Conservation (phyloP, 1,140 invertebrate genomes). For the Aphaenogaster ashmeadi region DNA sequence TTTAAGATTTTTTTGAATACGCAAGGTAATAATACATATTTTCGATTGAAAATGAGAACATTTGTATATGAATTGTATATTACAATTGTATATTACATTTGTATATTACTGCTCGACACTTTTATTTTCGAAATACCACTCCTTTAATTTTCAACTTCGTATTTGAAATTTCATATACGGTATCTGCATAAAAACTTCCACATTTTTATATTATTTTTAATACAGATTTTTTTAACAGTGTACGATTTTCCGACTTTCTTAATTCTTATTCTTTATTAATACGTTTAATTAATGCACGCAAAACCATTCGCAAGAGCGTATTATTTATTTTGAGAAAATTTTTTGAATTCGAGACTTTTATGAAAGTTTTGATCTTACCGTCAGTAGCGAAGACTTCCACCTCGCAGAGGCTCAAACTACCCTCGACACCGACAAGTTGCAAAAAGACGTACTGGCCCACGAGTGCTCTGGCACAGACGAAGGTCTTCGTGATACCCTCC, state of each 20-base stretch:
- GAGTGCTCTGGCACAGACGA: constrained; percentile 94
- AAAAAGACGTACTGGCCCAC: constrained; percentile 95
- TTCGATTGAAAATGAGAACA: too few species aligned
- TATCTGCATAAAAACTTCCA: too few species aligned
- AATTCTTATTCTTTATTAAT: constrained; percentile 1
- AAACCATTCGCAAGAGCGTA: background rate
- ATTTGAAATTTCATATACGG: too few species aligned
- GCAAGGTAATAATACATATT: too few species aligned
- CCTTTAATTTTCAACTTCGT: too few species aligned
- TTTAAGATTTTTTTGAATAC: too few species aligned
- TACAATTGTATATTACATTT: too few species aligned
- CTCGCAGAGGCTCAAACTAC: constrained; percentile 95
- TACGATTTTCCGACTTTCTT: background rate
- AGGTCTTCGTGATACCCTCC: constrained; percentile 96
- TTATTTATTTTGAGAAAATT: background rate
- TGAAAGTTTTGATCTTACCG: constrained; percentile 87
- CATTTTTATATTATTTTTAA: too few species aligned
- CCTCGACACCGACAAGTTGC: constrained; percentile 96
- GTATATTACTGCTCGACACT: too few species aligned
- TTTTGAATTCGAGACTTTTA: background rate
- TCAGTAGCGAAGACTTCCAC: constrained; percentile 97
- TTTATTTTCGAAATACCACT: too few species aligned
- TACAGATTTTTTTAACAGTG: too few species aligned
- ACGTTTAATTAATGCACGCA: background rate
- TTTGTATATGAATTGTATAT: too few species aligned